Percentiles rank a stretch among this genome's conserved stretches.
phyloP scores from a whole-genome alignment of 2,888 invertebrate genomes.

The Alviniconcha strummeri region DNA sequence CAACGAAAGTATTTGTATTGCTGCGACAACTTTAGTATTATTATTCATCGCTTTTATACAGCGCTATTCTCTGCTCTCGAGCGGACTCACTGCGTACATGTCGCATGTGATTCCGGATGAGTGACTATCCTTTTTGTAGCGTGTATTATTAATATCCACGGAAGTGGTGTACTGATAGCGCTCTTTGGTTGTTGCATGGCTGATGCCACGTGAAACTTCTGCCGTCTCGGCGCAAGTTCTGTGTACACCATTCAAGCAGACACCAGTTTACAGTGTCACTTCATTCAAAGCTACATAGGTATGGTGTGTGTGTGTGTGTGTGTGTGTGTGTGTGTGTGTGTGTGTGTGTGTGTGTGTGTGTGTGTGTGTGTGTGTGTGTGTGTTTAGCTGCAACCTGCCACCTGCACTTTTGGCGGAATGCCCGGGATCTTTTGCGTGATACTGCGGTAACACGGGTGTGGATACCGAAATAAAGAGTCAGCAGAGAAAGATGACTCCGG shows the following conservation, averaged over 20 bases:
- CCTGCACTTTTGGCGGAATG: not conserved
- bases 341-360: not conserved
- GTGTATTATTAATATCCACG: not conserved
- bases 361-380: constrained; percentile 3
- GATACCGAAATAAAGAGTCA: not conserved
- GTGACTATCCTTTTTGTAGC: not conserved
- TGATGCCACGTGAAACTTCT: too few relatives aligned
- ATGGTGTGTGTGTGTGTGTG: not conserved
- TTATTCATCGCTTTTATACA: too few relatives aligned
- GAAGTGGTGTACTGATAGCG: not conserved
- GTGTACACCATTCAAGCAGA: too few relatives aligned
- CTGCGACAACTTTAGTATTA: too few relatives aligned
- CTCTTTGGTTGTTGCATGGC: too few relatives aligned
- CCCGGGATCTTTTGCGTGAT: not conserved
- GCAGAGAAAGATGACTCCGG: too few relatives aligned
- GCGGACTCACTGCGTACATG: too few relatives aligned
- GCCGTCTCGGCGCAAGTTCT: too few relatives aligned
- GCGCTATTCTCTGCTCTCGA: too few relatives aligned
- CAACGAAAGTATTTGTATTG: too few relatives aligned
- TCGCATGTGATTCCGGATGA: too few relatives aligned
- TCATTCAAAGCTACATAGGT: not conserved
- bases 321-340: not conserved
- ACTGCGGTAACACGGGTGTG: not conserved
- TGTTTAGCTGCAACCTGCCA: not conserved
- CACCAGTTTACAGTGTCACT: too few relatives aligned